Evolutionary conservation across 2,113 vertebrate species (phyloP).

Genomic region (Danionella cerebrum): DNA sequence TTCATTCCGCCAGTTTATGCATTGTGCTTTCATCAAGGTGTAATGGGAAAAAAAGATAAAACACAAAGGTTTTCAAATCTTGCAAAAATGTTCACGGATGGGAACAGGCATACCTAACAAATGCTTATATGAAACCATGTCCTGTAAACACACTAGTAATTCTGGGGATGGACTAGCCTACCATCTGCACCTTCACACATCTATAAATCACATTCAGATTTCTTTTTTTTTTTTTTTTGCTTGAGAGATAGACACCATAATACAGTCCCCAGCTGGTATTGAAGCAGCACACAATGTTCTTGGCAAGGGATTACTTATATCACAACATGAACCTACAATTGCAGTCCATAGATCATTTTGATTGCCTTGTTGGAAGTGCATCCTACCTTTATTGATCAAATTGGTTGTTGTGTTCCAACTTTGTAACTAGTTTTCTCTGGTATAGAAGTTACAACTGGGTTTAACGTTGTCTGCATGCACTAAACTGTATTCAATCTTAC

Average conservation of each 20-base stretch:
- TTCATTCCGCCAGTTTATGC: slow-evolving; percentile 34
- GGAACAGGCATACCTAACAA: slow-evolving; percentile 39
- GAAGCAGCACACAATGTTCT: slow-evolving; percentile 31
- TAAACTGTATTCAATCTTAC: background rate
- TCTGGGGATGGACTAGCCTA: slow-evolving; percentile 33
- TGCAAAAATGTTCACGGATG: slow-evolving; percentile 40
- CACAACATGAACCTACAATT: slow-evolving; percentile 23
- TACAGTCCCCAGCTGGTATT: slow-evolving; percentile 16
- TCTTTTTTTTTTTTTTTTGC: slow-evolving; percentile 38
- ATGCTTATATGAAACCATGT: slow-evolving; percentile 47
- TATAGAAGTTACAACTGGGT: background rate
- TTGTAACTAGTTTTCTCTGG: background rate
- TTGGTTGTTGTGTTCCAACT: slow-evolving; percentile 20
- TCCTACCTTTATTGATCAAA: slow-evolving; percentile 25
- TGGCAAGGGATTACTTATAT: slow-evolving; percentile 26
- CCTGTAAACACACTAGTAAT: slow-evolving; percentile 46
- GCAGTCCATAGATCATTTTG: slow-evolving; percentile 31
- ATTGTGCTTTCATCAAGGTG: slow-evolving; percentile 51
- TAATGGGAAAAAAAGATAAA: slow-evolving; percentile 9
- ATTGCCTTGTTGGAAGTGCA: background rate
- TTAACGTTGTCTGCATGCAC: background rate
- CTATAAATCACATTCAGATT: slow-evolving; percentile 33
- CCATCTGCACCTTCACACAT: slow-evolving; percentile 43
- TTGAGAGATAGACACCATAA: slow-evolving; percentile 23
- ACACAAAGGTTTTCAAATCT: slow-evolving; percentile 25